phyloP scores from a whole-genome alignment of 2,888 invertebrate genomes.

The Nomada goodeniana region DNA sequence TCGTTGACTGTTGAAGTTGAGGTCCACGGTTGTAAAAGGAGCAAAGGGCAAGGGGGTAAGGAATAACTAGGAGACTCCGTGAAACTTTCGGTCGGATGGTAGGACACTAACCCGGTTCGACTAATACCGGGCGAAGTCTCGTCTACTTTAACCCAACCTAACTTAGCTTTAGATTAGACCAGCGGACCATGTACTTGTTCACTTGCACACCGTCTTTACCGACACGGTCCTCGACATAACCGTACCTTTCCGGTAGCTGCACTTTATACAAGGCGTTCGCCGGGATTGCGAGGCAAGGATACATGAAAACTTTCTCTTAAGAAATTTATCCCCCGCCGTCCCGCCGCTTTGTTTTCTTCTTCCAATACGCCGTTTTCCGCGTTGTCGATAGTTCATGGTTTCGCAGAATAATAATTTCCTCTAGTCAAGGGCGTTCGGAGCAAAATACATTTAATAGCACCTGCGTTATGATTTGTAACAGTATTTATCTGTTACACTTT shows the following conservation, averaged over 20 bases:
- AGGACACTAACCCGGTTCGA: conserved; percentile 71
- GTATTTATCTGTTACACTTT: neutral
- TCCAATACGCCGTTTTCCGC: neutral
- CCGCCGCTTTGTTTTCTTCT: neutral
- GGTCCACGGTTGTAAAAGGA: conserved; percentile 44
- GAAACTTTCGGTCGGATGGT: conserved; percentile 67
- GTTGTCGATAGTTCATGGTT: neutral
- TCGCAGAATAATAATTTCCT: neutral
- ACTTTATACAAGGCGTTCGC: conserved; percentile 46
- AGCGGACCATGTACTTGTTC: conserved; percentile 72
- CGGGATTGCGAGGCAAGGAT: conserved; percentile 51
- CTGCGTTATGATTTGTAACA: neutral
- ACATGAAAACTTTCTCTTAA: conserved; percentile 39
- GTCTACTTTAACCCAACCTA: conserved; percentile 77
- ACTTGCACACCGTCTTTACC: conserved; percentile 57
- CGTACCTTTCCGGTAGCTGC: conserved; percentile 65
- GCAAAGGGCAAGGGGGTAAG: conserved; percentile 37
- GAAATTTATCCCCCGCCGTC: conserved; percentile 33
- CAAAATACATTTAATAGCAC: neutral
- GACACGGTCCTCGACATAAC: conserved; percentile 65
- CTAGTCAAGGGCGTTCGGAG: neutral
- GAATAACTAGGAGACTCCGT: conserved; percentile 58
- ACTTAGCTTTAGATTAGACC: conserved; percentile 80
- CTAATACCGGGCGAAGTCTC: conserved; percentile 75
- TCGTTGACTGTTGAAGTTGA: conserved; percentile 33